A percentile compares a stretch with the other conserved stretches of the same genome.
Evolutionary conservation across 2,113 vertebrate genomes (phyloP).

Genomic region (Chaenogobius annularis): DNA sequence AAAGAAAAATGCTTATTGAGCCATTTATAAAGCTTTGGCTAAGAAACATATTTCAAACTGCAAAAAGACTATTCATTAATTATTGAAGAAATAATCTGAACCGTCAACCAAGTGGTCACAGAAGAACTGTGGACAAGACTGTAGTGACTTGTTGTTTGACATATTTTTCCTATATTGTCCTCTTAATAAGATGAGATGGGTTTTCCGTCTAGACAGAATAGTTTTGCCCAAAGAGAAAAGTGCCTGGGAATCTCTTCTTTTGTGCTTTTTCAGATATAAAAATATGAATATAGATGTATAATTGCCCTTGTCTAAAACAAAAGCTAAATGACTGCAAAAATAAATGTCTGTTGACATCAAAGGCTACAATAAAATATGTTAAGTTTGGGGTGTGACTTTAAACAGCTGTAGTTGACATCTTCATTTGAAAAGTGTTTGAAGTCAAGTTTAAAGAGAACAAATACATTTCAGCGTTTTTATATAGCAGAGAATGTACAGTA

Average conservation of each 20-base stretch:
- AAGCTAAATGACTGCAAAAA: background rate
- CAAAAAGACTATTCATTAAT: too few species aligned
- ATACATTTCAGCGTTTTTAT: constrained; percentile 6
- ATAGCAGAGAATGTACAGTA: constrained; percentile 6
- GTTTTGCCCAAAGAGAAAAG: background rate
- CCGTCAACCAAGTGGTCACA: too few species aligned
- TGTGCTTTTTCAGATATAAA: background rate
- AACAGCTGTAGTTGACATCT: constrained; percentile 4
- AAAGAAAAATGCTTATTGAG: background rate
- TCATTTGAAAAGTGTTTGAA: constrained; percentile 10
- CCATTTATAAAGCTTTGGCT: too few species aligned
- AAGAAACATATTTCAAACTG: too few species aligned
- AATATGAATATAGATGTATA: background rate
- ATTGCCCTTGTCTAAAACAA: background rate
- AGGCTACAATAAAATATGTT: background rate
- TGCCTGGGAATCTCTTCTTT: background rate
- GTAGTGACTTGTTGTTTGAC: too few species aligned
- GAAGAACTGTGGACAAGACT: too few species aligned
- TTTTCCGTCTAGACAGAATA: background rate
- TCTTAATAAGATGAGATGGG: background rate
- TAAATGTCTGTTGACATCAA: background rate
- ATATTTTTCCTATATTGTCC: background rate
- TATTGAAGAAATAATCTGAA: too few species aligned
- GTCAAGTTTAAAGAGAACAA: background rate
- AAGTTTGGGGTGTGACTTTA: background rate